Base-by-base conservation (phyloP, 2,888 invertebrate species). In the Poecilus cupreus region DNA sequence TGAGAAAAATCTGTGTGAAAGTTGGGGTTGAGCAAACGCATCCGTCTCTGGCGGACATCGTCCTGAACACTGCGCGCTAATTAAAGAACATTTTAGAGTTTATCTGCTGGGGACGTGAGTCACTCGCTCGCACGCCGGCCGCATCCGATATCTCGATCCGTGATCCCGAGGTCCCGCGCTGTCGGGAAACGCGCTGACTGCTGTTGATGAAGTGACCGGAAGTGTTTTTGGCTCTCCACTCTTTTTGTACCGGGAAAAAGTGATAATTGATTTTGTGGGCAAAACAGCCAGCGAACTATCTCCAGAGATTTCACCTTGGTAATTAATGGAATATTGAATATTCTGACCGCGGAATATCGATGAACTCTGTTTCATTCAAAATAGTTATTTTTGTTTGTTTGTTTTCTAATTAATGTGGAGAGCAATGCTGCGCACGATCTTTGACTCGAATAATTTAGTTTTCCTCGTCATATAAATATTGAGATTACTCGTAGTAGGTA, bases 41-140 rank as follows among this genome's bases (percentile, higher is more conserved):
- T 37, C 64, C 32, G 37, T 8, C 37, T 37, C 10, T 10, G 11
- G 13, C 60, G 32, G 64, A 16, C 20, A 32, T 18, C 37, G 64
- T 2, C 8, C 51, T 68, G 64, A 68, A 16, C 64, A 68, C 37
- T 16, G 64, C 64, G 37, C 64, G 26, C 81, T 81, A 81, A 81
- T 81, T 81, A 81, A 81, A 81, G 81, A 81, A 81, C 81, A 81
- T 81, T 81, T 81, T 81, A 81, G 81, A 81, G 75, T 81, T 81
- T 81, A 81, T 81, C 74, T 60, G 75, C 43, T 37, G 60, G 5
- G 75, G 75, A 75, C 81, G 81, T 81, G 81, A 75, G 57, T 75
- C 32, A 46, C 26, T 32, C 6, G 32, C 32, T 32, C 32, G 32
- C 32, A 32, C 32, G 32, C 32, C 32, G 32, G 32, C 0, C 32